Base-by-base conservation (phyloP, 37 sponge, comb jelly and placozoan genomes). In the Aplysina aerophoba region DNA sequence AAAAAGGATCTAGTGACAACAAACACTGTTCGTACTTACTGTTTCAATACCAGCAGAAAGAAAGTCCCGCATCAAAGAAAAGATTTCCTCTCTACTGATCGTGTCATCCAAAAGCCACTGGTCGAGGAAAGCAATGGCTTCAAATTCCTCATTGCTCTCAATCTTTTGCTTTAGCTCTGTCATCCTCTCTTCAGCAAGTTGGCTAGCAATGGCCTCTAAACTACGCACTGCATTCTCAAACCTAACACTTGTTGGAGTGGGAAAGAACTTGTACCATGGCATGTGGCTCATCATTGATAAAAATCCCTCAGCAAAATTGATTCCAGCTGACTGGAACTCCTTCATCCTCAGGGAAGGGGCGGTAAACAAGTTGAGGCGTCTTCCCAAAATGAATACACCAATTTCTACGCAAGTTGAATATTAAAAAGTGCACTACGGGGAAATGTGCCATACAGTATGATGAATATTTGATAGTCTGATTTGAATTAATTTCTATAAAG, bases 141-240 rank as follows among this genome's bases (percentile, higher is more conserved):
- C 78, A 75, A 44, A 0, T 21, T 25, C 37, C 14, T 41, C 54
- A 28, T 13, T 13, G 27, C 27, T 62, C 12, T 62, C 28, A 28
- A 62, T 27, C 20, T 17, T 14, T 40, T 75, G 1, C 25, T 19
- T 17, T 6, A 75, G 54, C 21, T 75, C n/a, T 4, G 53, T 54
- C 24, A 75, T 40, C 53, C 39, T 75, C 44, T 75, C 78, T 41
- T 75, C 78, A 53, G 40, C 39, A 4, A 75, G 54, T 75, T 75
- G 54, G 13, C 39, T 40, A 1, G 54, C 24, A 36, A 75, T 75
- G 37, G 37, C 24, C 39, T 75, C 54, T 17, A 53, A 54, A 44
- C n/a, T 3, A 0, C 22, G 78, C 37, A 75, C 54, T 4, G 53
- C 44, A 5, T 75, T 25, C 54, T 36, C 53, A 75, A 75, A 75